A percentile compares a stretch with the other conserved stretches of the same genome.
phyloP scores from a whole-genome alignment of 2,888 invertebrate genomes.

The Agriopis aurantiaria region DNA sequence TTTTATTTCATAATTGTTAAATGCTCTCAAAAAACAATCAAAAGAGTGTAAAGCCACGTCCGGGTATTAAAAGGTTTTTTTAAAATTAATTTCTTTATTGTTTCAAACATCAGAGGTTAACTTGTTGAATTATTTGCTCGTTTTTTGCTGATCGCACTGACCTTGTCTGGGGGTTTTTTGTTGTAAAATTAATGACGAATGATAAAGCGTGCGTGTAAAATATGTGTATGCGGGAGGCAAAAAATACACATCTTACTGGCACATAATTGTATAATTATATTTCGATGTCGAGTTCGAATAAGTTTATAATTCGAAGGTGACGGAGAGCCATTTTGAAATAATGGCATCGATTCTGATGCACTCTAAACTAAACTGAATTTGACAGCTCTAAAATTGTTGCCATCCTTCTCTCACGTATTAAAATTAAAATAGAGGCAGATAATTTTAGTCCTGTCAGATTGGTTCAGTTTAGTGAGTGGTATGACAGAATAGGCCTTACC shows the following conservation, averaged over 20 bases:
- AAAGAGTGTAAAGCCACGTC: conserved; percentile 21
- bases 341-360: too few relatives aligned
- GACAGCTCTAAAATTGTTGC: too few relatives aligned
- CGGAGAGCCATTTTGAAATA: neutral
- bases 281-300: too few relatives aligned
- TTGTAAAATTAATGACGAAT: conserved; percentile 30
- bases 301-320: neutral
- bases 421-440: too few relatives aligned
- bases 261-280: conserved; percentile 2
- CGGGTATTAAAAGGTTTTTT: conserved; percentile 27
- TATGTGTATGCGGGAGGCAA: conserved; percentile 31
- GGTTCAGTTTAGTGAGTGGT: too few relatives aligned
- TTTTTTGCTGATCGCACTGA: conserved; percentile 29
- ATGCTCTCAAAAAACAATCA: conserved; percentile 14
- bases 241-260: conserved; percentile 10
- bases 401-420: too few relatives aligned
- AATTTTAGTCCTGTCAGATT: too few relatives aligned
- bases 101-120: conserved; percentile 19
- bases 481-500: too few relatives aligned
- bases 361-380: too few relatives aligned
- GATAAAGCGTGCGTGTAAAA: conserved; percentile 31
- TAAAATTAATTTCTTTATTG: conserved; percentile 31
- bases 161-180: conserved; percentile 32
- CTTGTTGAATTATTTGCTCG: conserved; percentile 22
- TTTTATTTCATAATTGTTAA: neutral